These are phyloP conservation scores for Diplolepis rosae DNA, from an alignment of 2,888 invertebrate species.

Conservation along the genomic window DNA sequence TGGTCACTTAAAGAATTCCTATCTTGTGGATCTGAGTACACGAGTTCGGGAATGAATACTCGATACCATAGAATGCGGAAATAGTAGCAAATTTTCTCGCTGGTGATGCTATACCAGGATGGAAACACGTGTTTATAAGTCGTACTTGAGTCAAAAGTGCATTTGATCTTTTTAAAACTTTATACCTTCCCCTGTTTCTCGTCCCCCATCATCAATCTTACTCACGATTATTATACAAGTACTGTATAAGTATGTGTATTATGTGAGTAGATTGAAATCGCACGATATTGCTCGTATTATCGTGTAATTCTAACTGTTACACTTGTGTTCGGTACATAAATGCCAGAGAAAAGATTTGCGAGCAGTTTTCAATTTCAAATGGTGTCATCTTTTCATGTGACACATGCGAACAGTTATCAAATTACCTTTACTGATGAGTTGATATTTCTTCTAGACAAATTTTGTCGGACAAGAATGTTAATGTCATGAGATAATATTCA, in stretches of 20 bases:
- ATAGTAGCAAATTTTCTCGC: conserved; percentile 51
- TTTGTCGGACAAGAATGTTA: no score
- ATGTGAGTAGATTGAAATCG: conserved; percentile 37
- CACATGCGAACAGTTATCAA: not conserved
- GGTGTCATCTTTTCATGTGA: not conserved
- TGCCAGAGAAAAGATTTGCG: conserved; percentile 53
- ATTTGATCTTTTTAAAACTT: conserved; percentile 20
- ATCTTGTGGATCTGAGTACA: conserved; percentile 15
- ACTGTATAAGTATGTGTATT: conserved; percentile 27
- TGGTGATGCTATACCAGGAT: no score
- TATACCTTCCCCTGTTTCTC: conserved; percentile 30
- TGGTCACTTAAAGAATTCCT: not conserved
- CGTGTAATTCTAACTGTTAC: conserved; percentile 52
- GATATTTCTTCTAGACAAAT: no score
- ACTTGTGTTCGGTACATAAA: conserved; percentile 55
- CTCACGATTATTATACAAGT: conserved; percentile 6
- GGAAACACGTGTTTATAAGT: conserved; percentile 48
- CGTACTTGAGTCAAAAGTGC: conserved; percentile 25
- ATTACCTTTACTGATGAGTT: not conserved
- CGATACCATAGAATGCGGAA: conserved; percentile 53
- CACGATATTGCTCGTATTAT: conserved; percentile 42
- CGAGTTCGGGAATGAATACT: not conserved
- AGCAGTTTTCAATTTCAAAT: conserved; percentile 45
- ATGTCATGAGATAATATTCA: no score
- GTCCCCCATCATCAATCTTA: conserved; percentile 29